Percentiles rank a stretch among this genome's conserved stretches.
Conservation (phyloP, 2,113 vertebrate genomes). For the Vulpes vulpes region DNA sequence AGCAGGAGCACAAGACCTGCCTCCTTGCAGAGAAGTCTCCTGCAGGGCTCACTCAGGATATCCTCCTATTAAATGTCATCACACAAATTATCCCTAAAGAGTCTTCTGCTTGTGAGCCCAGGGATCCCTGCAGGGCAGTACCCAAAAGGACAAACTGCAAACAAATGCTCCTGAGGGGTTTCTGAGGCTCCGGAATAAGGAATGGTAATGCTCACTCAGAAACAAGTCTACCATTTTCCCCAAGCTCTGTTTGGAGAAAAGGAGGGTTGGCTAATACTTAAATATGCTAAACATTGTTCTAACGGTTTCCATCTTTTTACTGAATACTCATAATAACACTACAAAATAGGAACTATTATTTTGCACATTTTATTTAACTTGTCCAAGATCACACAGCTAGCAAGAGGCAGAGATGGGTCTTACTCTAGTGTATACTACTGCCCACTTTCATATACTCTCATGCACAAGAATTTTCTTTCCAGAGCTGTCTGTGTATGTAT, state of each 20-base stretch:
- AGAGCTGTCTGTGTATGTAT: not conserved
- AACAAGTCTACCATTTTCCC: not conserved
- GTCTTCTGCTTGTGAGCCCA: not conserved
- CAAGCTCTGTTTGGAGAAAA: not conserved
- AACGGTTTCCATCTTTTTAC: constrained; percentile 3
- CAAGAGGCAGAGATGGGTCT: not conserved
- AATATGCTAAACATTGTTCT: not conserved
- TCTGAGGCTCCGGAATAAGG: not conserved
- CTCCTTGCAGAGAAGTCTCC: not conserved
- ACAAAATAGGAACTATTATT: not conserved
- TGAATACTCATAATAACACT: not conserved
- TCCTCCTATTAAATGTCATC: not conserved
- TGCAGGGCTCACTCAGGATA: not conserved
- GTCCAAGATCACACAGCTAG: not conserved
- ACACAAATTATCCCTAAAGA: not conserved
- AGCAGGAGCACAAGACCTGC: accelerated
- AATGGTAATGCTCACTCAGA: not conserved
- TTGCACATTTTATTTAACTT: not conserved
- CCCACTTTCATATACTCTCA: not conserved
- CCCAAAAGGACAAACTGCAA: not conserved
- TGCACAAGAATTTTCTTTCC: not conserved
- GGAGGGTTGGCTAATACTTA: not conserved
- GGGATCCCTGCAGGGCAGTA: not conserved
- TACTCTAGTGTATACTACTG: not conserved
- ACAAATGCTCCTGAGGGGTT: not conserved